Evolutionary conservation across 2,888 invertebrate species (phyloP), one percentile per base, ranked within the genome.

Genomic region (Ganaspis brasiliensis): DNA sequence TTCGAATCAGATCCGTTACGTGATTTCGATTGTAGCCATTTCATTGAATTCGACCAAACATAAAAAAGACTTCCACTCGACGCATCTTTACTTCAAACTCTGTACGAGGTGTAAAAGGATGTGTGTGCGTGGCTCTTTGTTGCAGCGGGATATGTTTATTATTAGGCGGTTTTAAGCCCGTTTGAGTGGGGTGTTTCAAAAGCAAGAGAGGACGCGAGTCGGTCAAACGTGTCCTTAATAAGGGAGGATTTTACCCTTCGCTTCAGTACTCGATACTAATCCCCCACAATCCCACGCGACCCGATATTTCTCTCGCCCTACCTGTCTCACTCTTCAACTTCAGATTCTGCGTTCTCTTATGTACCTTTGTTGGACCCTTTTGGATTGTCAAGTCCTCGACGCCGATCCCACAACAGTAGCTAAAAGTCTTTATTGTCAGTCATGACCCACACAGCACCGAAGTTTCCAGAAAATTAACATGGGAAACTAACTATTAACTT

Each of bases 1-100:
- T 59, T 8, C 57, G n/a, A 59, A 59, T 71, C 73, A 76, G 73
- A 85, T 85, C 70, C 70, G 83, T 84, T 81, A 84, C 81, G 79
- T 80, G 85, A 85, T 86, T 85, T 86, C 82, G 72, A 85, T 83
- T 77, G 85, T 77, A 83, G 76, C 35, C 35, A n/a, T 45, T 70
- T 45, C 49, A 70, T 49, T 71, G 71, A 71, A 71, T 52, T 10
- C 26, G 24, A 71, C 16, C 37, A 37, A 12, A 19, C 49, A 31
- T 26, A 49, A 71, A 70, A 35, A 35, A 71, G 49, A 71, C 26
- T 71, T 71, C 52, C 31, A 52, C 49, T 49, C 63, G 37, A 63
- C 19, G 35, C 19, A 35, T 61, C 35, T 61, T 35, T n/a, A 61
- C 37, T 61, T 35, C 16, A 61, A 40, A 70, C 49, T 70, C 26